These are phyloP conservation scores for Zoanthus sansibaricus DNA, from an alignment of 92 coral and sea anemone genomes.

Conservation along the genomic window DNA sequence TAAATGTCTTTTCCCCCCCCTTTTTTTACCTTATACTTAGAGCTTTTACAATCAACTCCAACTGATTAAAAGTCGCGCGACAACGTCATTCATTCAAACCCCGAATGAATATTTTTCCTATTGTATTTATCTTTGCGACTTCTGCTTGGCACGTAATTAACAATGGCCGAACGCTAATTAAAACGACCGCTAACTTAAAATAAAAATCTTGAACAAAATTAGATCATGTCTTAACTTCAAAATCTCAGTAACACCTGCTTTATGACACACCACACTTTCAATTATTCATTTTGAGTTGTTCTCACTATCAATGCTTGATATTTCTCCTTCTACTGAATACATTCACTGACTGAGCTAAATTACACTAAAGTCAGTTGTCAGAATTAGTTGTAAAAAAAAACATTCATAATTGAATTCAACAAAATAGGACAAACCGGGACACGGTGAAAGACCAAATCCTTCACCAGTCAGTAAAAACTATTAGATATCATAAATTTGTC, in stretches of 20 bases:
- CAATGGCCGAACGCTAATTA: constrained; percentile 25
- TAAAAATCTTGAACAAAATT: constrained; percentile 10
- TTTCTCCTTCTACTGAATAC: neutral
- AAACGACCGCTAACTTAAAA: neutral
- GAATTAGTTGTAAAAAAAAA: neutral
- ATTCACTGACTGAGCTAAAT: neutral
- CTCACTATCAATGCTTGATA: neutral
- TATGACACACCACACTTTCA: neutral
- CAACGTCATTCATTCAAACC: neutral
- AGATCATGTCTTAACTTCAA: neutral
- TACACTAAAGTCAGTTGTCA: neutral
- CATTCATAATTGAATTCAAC: constrained; percentile 19
- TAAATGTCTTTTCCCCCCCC: too few species aligned
- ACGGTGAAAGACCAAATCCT: neutral
- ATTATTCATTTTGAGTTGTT: neutral
- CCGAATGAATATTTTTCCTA: too few species aligned
- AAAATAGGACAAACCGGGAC: constrained; percentile 8
- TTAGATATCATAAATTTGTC: neutral
- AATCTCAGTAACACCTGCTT: neutral
- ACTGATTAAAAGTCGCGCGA: neutral
- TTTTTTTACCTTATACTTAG: neutral
- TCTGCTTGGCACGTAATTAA: constrained; percentile 1
- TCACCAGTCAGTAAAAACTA: neutral
- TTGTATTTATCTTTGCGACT: neutral
- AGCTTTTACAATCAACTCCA: neutral